Evolutionary conservation across 2,113 vertebrate species (phyloP).

Genomic region (Anguilla japonica): DNA sequence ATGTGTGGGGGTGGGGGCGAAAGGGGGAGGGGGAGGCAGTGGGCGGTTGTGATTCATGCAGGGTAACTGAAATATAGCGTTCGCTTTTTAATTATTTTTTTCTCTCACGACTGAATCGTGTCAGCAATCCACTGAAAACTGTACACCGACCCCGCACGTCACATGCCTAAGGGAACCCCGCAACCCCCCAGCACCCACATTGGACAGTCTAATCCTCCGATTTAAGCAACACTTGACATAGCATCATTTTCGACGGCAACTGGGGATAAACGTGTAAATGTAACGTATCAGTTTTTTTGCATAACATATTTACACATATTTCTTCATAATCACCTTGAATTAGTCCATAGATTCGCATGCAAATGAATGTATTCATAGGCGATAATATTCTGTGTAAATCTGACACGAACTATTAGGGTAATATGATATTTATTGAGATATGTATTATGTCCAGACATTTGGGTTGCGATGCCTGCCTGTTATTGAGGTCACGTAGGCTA

Average conservation of each 20-base stretch:
- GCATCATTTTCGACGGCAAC: neutral
- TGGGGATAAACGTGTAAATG: neutral
- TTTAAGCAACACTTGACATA: neutral
- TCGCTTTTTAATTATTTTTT: neutral
- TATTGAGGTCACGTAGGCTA: conserved; percentile 18
- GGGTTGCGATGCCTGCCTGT: neutral
- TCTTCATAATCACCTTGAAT: neutral
- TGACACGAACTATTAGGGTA: neutral
- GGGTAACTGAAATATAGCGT: conserved; percentile 35
- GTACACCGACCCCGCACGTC: conserved; percentile 4
- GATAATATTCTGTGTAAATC: neutral
- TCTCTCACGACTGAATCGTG: conserved; percentile 1
- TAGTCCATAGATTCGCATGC: neutral
- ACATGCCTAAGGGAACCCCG: conserved; percentile 8
- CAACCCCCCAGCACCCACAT: neutral
- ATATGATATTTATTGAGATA: neutral
- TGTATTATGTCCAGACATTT: neutral
- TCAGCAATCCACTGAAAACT: conserved; percentile 11
- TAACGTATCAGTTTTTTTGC: neutral
- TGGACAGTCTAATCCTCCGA: conserved; percentile 1
- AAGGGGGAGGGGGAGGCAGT: conserved; percentile 16
- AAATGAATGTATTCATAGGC: neutral
- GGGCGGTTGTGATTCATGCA: conserved; percentile 43
- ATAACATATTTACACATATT: neutral
- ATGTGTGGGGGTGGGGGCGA: neutral